These are phyloP conservation scores for Stratiomys singularior DNA, from an alignment of 2,888 invertebrate species.

Conservation along the genomic window DNA sequence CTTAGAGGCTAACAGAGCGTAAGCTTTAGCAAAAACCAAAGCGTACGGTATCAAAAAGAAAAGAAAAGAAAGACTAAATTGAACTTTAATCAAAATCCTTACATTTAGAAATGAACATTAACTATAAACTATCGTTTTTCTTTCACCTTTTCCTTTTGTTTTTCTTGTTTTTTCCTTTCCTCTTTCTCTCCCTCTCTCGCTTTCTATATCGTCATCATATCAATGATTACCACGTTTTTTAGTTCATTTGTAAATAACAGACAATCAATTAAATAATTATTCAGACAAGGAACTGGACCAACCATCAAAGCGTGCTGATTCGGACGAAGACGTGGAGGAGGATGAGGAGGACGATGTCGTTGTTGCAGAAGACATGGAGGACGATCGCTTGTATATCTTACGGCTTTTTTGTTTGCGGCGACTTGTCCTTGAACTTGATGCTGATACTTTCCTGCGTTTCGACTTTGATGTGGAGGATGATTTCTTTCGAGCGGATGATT, in stretches of 20 bases:
- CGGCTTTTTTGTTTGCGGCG: neutral
- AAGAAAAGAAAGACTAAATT: slow-evolving; percentile 16
- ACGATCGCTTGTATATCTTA: neutral
- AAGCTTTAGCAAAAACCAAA: neutral
- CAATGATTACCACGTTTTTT: too few relatives aligned
- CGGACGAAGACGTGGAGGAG: neutral
- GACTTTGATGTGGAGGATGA: slow-evolving; percentile 2
- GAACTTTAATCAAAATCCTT: neutral
- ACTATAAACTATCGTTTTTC: neutral
- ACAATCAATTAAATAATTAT: neutral
- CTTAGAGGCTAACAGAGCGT: neutral
- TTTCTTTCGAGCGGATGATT: slow-evolving; percentile 41
- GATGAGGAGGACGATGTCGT: neutral
- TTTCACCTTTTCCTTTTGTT: neutral
- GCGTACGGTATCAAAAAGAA: neutral
- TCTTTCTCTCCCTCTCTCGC: neutral
- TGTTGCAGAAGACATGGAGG: neutral
- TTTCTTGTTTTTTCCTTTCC: neutral
- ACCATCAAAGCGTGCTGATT: neutral
- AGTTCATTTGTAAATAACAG: neutral
- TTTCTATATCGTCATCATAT: neutral
- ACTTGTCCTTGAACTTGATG: neutral
- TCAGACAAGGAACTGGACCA: slow-evolving; percentile 33
- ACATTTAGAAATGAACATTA: neutral
- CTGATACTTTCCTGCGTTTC: slow-evolving; percentile 28